A percentile compares a stretch with the other conserved stretches of the same genome.
Evolutionary conservation across 2,797 vertebrate genomes (phyloP).

Genomic region (Syngnathus rostellatus): DNA sequence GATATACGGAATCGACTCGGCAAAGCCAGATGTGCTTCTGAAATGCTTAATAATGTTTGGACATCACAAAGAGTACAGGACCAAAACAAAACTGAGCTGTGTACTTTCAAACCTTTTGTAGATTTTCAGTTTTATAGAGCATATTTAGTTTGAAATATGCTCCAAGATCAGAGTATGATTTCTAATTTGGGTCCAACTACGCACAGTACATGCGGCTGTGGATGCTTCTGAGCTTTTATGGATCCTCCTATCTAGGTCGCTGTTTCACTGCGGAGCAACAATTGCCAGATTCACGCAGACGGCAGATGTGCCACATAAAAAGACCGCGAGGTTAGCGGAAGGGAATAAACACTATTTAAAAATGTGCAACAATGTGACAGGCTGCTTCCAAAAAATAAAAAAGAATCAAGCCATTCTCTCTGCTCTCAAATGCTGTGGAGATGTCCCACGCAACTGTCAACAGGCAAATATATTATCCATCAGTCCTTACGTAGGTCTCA

Average conservation of each 20-base stretch:
- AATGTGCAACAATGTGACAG: not conserved
- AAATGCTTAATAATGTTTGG: too few species aligned
- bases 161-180: conserved; percentile 7
- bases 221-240: conserved; percentile 2
- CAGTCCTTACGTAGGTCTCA: too few species aligned
- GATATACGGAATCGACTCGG: too few species aligned
- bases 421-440: not conserved
- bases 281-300: conserved; percentile 14
- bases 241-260: conserved; percentile 10
- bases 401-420: not conserved
- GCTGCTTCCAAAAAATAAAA: not conserved
- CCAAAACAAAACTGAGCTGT: not conserved
- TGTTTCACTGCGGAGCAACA: conserved; percentile 16
- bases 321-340: conserved; percentile 1
- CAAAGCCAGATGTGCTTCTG: too few species aligned
- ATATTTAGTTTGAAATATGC: not conserved
- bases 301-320: conserved; percentile 24
- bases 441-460: not conserved
- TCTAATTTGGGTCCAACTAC: conserved; percentile 4
- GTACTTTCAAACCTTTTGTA: not conserved
- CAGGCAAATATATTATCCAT: not conserved
- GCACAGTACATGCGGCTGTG: not conserved
- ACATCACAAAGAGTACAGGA: not conserved
- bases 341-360: conserved; percentile 7
- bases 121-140: too few species aligned